Evolutionary conservation across 2,797 vertebrate species (phyloP), one percentile per base, ranked within the genome.

Genomic region (Galagoides demidoff): DNA sequence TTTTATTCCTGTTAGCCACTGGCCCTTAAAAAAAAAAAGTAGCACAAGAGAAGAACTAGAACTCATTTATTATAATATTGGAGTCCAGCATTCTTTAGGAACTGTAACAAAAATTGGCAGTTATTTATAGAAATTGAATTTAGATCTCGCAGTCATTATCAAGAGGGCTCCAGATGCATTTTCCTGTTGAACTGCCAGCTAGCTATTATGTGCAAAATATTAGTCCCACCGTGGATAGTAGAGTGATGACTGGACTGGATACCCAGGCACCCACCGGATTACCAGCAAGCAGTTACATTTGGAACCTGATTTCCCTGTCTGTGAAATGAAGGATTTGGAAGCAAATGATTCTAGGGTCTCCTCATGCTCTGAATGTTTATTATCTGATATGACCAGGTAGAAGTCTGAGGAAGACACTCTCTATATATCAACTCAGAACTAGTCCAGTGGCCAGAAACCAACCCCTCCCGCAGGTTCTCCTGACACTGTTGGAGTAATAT

Each of bases 91-190:
- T 70, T 97, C 83, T 86, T 95, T 11, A 82, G 92, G 49, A 96
- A 96, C 71, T 68, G 5, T 87, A 95, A 92, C 76, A 95, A 85
- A 89, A 93, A 95, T 92, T 92, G 95, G 84, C 89, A 96, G 64
- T 95, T 96, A 96, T 97, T 96, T 91, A 92, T 94, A 86, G 73
- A 91, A 90, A 91, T 86, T 91, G 92, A 94, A 94, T 91, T 96
- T 95, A 97, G 92, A 90, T 92, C 71, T 92, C 86, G 64, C 6
- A 52, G 76, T 92, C 64, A 70, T 77, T 92, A 92, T 39, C 6
- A 71, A 89, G 85, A 95, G 23, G 61, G 70, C 59, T 43, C 52
- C 81, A 70, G 89, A 90, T 96, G 34, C 88, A 83, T 92, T 79
- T 96, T 90, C 85, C 37, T 79, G 74, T 93, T 71, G 82, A 84